phyloP scores from a whole-genome alignment of 2,888 invertebrate genomes.

The Pemphredon lugubris region DNA sequence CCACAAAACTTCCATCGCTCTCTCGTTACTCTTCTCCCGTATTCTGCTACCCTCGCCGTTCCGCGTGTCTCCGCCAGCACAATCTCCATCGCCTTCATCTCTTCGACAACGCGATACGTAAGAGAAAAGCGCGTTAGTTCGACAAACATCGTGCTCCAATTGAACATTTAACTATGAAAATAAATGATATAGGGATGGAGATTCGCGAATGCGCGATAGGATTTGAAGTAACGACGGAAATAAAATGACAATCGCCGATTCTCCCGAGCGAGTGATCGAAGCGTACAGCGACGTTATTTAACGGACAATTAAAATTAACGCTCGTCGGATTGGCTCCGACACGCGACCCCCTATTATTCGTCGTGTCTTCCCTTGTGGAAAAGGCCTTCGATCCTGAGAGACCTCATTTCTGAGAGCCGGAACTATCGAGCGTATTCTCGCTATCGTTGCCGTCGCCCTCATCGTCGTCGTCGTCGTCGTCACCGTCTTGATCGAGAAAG shows the following conservation, averaged over 20 bases:
- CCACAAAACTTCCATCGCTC: slow-evolving; percentile 33
- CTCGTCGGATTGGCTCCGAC: slow-evolving; percentile 14
- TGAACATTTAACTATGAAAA: too few relatives aligned
- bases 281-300: too few relatives aligned
- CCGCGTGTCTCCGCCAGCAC: background rate
- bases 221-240: too few relatives aligned
- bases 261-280: too few relatives aligned
- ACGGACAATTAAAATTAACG: background rate
- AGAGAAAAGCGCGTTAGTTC: too few relatives aligned
- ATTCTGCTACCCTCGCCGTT: slow-evolving; percentile 1
- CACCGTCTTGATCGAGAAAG: slow-evolving; percentile 43
- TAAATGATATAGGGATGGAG: too few relatives aligned
- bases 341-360: too few relatives aligned
- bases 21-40: background rate
- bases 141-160: too few relatives aligned
- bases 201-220: too few relatives aligned
- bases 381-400: slow-evolving; percentile 7
- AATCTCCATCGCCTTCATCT: too few relatives aligned
- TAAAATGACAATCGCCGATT: too few relatives aligned
- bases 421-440: slow-evolving; percentile 26
- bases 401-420: slow-evolving; percentile 3
- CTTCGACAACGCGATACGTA: too few relatives aligned
- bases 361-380: slow-evolving; percentile 21
- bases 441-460: slow-evolving; percentile 28
- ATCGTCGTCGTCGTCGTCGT: slow-evolving; percentile 30